These are phyloP conservation scores for Potamilus streckersoni DNA, from an alignment of 1,140 invertebrate species.

Conservation along the genomic window DNA sequence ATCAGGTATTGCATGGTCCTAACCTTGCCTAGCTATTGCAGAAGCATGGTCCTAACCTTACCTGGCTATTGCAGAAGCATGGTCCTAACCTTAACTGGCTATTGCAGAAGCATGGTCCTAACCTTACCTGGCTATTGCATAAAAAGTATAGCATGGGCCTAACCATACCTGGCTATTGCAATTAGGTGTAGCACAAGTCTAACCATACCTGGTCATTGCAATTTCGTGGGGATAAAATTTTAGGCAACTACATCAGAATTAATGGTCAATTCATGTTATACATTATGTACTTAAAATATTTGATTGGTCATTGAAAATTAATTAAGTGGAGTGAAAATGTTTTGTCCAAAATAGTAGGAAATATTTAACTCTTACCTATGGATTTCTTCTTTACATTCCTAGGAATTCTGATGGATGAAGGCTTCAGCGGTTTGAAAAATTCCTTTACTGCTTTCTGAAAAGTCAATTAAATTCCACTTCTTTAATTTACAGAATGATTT, in stretches of 20 bases:
- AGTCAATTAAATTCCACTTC: slow-evolving; percentile 7
- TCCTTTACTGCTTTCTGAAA: slow-evolving; percentile 83
- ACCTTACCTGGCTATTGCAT: too few relatives aligned
- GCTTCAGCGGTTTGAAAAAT: slow-evolving; percentile 85
- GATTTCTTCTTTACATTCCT: slow-evolving; percentile 69
- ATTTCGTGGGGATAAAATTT: background rate
- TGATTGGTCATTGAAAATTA: background rate
- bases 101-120: too few relatives aligned
- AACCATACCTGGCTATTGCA: too few relatives aligned
- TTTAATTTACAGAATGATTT: too few relatives aligned
- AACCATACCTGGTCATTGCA: too few relatives aligned
- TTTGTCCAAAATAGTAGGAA: background rate
- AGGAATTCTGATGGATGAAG: slow-evolving; percentile 84
- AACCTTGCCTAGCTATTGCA: too few relatives aligned
- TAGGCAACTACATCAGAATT: background rate
- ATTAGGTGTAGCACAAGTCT: too few relatives aligned
- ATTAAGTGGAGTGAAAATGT: background rate
- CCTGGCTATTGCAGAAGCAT: too few relatives aligned
- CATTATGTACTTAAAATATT: background rate
- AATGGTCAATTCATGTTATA: background rate
- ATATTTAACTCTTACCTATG: slow-evolving; percentile 41
- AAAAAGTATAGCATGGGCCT: too few relatives aligned
- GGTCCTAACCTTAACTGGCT: too few relatives aligned
- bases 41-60: too few relatives aligned
- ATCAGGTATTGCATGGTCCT: too few relatives aligned